Conservation (phyloP, 2,113 vertebrate genomes). For the Clupea harengus region DNA sequence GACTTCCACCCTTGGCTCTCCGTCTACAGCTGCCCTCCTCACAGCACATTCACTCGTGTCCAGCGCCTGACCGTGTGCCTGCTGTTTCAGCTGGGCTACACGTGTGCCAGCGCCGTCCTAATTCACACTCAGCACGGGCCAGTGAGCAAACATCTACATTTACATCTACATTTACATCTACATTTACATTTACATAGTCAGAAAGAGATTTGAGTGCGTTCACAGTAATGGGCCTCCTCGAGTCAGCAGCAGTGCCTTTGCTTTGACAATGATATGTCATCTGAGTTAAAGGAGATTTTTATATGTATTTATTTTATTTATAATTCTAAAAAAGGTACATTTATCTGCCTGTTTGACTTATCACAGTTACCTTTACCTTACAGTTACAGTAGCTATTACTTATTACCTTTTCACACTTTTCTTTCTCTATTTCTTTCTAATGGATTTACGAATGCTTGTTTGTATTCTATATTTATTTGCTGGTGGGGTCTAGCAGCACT, state of each 20-base stretch:
- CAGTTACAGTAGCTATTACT: background rate
- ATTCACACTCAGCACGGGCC: constrained; percentile 53
- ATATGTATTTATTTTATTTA: too few species aligned
- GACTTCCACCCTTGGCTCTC: constrained; percentile 78
- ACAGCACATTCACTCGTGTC: constrained; percentile 57
- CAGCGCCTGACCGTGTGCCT: constrained; percentile 70
- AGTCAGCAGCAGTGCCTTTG: background rate
- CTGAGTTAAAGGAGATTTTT: too few species aligned
- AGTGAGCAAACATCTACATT: constrained; percentile 55
- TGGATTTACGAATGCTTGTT: background rate
- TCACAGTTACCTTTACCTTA: background rate
- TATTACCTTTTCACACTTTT: background rate
- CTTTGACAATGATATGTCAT: background rate
- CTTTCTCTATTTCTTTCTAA: background rate
- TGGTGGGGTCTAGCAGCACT: constrained; percentile 53
- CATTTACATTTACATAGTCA: background rate
- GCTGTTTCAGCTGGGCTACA: constrained; percentile 65
- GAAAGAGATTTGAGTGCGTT: background rate
- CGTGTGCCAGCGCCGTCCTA: constrained; percentile 60
- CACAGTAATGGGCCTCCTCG: background rate
- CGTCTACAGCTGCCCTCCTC: constrained; percentile 62
- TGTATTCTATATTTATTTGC: constrained; percentile 28
- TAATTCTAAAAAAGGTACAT: background rate
- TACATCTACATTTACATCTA: background rate
- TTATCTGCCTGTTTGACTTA: background rate